Evolutionary conservation across 2,888 invertebrate genomes (phyloP).

Genomic region (Liopterus haemorrhoidalis): DNA sequence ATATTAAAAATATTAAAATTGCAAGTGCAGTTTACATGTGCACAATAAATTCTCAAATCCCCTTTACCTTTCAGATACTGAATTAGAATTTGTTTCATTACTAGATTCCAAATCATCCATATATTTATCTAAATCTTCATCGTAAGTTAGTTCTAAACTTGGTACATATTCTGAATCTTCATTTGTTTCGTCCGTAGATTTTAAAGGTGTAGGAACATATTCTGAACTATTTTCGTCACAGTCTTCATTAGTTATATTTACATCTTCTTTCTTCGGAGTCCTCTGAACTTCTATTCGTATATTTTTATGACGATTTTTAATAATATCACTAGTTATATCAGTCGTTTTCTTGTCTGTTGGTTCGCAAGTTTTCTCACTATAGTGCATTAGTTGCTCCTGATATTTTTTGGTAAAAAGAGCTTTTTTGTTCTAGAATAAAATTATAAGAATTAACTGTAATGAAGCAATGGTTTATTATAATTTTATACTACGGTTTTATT

Average conservation of each 20-base stretch:
- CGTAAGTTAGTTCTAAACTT: constrained; percentile 25
- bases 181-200: constrained; percentile 2
- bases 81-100: too few species aligned
- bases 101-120: constrained; percentile 16
- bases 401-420: constrained; percentile 11
- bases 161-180: constrained; percentile 28
- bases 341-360: constrained; percentile 9
- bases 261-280: too few species aligned
- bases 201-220: constrained; percentile 24
- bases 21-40: not conserved
- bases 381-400: constrained; percentile 7
- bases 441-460: not conserved
- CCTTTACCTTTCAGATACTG: too few species aligned
- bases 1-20: constrained; percentile 5
- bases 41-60: constrained; percentile 19
- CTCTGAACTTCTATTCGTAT: too few species aligned
- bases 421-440: constrained; percentile 14
- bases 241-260: constrained; percentile 32
- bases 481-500: constrained; percentile 37
- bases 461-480: too few species aligned
- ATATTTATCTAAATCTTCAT: constrained; percentile 29
- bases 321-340: too few species aligned
- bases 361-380: constrained; percentile 12
- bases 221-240: constrained; percentile 24
- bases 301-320: too few species aligned